Percentiles rank a stretch among this genome's conserved stretches.
Evolutionary conservation across 1,140 invertebrate species (phyloP).

Genomic region (Spodoptera frugiperda): DNA sequence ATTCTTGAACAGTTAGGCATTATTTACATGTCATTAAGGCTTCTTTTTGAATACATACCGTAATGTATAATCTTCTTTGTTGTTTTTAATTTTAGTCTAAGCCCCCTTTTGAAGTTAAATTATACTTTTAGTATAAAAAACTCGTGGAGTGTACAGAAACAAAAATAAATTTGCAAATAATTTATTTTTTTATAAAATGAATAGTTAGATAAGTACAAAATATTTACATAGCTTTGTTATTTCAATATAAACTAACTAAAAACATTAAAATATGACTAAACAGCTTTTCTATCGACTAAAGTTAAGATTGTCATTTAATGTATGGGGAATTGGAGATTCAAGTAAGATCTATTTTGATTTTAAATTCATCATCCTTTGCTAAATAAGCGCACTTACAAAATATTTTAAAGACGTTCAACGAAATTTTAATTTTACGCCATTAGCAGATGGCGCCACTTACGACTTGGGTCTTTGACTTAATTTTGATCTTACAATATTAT

Average conservation of each 20-base stretch:
- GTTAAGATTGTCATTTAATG: background rate
- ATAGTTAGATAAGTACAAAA: slow-evolving; percentile 58
- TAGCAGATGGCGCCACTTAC: too few species aligned
- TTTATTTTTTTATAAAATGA: slow-evolving; percentile 58
- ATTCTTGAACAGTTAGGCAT: slow-evolving; percentile 3
- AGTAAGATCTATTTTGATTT: too few species aligned
- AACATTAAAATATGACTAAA: slow-evolving; percentile 48
- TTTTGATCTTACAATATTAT: too few species aligned
- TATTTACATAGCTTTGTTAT: slow-evolving; percentile 64
- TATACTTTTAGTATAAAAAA: background rate
- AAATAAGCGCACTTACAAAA: too few species aligned
- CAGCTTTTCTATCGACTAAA: slow-evolving; percentile 37
- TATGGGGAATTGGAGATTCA: too few species aligned
- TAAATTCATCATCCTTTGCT: too few species aligned
- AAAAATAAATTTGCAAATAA: slow-evolving; percentile 57
- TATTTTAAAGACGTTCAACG: too few species aligned
- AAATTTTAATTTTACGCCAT: too few species aligned
- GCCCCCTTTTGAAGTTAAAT: background rate
- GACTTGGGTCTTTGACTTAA: too few species aligned
- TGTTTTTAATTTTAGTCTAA: slow-evolving; percentile 9
- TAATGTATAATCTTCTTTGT: slow-evolving; percentile 31
- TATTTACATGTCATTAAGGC: slow-evolving; percentile 30
- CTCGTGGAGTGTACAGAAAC: background rate
- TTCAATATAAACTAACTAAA: slow-evolving; percentile 43
- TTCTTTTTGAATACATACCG: slow-evolving; percentile 47